A percentile compares a stretch with the other conserved stretches of the same genome.
phyloP scores from a whole-genome alignment of 2,113 vertebrate genomes.

The Apodemus sylvaticus region DNA sequence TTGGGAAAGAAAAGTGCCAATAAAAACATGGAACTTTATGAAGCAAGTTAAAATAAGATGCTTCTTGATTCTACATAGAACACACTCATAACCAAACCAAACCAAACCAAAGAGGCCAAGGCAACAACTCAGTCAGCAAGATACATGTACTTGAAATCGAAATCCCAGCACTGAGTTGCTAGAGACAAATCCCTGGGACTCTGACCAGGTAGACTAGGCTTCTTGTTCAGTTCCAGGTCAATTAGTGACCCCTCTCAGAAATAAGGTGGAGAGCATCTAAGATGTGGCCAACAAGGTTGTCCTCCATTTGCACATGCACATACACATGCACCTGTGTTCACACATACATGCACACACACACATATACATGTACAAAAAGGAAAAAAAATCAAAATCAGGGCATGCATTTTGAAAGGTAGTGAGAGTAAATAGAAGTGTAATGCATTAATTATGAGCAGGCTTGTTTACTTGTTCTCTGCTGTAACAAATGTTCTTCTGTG shows the following conservation, averaged over 20 bases:
- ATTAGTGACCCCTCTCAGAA: neutral
- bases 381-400: neutral
- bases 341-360: neutral
- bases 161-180: neutral
- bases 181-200: neutral
- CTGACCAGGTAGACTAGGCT: neutral
- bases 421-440: constrained; percentile 30
- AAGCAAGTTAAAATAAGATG: neutral
- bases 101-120: too few species aligned
- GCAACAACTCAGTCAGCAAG: neutral
- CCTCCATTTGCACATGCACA: neutral
- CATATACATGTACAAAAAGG: neutral
- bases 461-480: constrained; percentile 17
- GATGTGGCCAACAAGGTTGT: too few species aligned
- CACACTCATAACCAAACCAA: neutral
- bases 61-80: neutral
- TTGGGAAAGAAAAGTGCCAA: constrained; percentile 29
- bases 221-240: neutral
- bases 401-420: constrained; percentile 16
- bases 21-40: constrained; percentile 16
- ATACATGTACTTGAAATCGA: neutral
- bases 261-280: neutral
- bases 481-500: constrained; percentile 31
- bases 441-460: constrained; percentile 30
- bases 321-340: too few species aligned